Base-by-base conservation (phyloP, 2,888 invertebrate species). In the Erebia aethiops region DNA sequence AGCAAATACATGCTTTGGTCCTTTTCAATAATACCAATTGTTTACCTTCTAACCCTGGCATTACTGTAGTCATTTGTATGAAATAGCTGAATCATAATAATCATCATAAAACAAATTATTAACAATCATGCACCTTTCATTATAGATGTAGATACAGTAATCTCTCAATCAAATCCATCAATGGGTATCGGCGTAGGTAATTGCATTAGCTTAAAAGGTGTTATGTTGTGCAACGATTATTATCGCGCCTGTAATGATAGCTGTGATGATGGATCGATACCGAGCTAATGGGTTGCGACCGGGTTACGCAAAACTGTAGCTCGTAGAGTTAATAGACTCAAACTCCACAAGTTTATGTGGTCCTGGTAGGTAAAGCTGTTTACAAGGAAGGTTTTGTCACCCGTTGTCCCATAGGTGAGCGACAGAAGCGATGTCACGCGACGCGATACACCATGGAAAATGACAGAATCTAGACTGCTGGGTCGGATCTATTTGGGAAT, bases 201-300 rank as follows among this genome's bases (percentile, higher is more conserved):
- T 76, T 75, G 70, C 75, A 77, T 75, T 77, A 75, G 49, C 56
- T 69, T 76, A 70, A 73, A 64, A 75, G 74, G 70, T 75, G 72
- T 74, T 76, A 70, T 58, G 58, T 67, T 71, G 63, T 14, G 66
- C 62, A 73, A 67, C 52, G 72, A 74, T 69, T 69, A 51, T 64
- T 69, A 70, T 75, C 73, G 58, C 70, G 35, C 63, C 43, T 54
- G 58, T 66, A 63, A 57, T 58, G 72, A 65, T 65, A 18, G 51
- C 51, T 14, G 66, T 41, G 52, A 69, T 52, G 65, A 57, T 66
- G 43, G 65, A 70, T 67, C 49, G 61, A 56, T 61, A 54, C 67
- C 26, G 10, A 56, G 54, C 46, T 70, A 70, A 66, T 70, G 70
- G 60, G 56, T 52, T 67, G 14, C 14, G 46, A 21, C 43, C n/a